Evolutionary conservation across 1,140 invertebrate genomes (phyloP).

Genomic region (Diabrotica virgifera): DNA sequence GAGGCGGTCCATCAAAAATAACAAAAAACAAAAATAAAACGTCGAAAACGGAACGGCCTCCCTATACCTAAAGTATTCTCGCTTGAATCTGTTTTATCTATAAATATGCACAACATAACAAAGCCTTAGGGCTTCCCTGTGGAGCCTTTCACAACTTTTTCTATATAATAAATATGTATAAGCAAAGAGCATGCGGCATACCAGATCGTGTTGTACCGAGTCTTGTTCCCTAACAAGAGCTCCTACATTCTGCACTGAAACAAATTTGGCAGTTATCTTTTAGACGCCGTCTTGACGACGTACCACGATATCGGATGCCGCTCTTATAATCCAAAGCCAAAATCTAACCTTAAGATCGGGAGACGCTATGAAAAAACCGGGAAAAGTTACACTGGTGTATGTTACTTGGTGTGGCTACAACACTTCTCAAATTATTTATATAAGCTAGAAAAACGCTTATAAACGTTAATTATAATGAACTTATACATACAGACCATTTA

Average conservation of each 20-base stretch:
- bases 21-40: conserved; percentile 15
- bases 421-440: conserved; percentile 7
- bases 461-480: too few species aligned
- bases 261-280: conserved; percentile 40
- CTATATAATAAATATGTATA: conserved; percentile 11
- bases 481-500: too few species aligned
- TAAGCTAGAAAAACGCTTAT: too few species aligned
- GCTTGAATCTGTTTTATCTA: conserved; percentile 8
- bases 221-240: not conserved
- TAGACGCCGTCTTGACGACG: not conserved
- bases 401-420: conserved; percentile 15
- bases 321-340: conserved; percentile 25
- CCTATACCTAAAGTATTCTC: conserved; percentile 9
- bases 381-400: not conserved
- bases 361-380: not conserved
- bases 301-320: conserved; percentile 18
- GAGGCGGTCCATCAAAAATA: not conserved
- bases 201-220: conserved; percentile 12
- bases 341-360: conserved; percentile 11
- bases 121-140: not conserved
- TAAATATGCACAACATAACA: conserved; percentile 21
- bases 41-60: conserved; percentile 4
- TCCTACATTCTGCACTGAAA: conserved; percentile 37
- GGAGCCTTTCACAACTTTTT: not conserved
- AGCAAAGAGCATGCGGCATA: conserved; percentile 13